These are phyloP conservation scores for Hippotragus niger DNA, from an alignment of 2,113 vertebrate species.

Conservation along the genomic window DNA sequence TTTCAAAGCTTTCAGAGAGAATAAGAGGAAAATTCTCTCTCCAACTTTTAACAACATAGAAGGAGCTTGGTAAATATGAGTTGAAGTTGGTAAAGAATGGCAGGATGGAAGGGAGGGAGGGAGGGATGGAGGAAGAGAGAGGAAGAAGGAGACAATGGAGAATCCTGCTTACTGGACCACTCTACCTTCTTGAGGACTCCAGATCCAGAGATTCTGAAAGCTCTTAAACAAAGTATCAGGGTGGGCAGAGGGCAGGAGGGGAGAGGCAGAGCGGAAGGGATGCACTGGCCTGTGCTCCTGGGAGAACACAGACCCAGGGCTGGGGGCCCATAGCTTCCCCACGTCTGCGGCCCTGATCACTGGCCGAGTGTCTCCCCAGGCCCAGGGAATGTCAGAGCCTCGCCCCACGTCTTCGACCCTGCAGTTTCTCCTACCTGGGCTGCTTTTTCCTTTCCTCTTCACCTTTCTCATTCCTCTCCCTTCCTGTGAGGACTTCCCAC, in stretches of 20 bases:
- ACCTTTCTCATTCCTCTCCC: background rate
- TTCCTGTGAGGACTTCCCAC: background rate
- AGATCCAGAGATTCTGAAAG: background rate
- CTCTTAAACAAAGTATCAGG: background rate
- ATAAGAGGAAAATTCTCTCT: background rate
- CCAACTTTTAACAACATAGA: background rate
- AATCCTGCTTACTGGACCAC: background rate
- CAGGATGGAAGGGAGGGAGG: too few relatives aligned
- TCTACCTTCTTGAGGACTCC: background rate
- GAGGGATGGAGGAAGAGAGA: background rate
- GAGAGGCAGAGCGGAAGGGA: too few relatives aligned
- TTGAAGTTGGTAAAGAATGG: background rate
- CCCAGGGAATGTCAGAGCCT: background rate
- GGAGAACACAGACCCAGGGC: background rate
- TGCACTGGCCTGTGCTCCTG: background rate
- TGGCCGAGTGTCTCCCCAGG: background rate
- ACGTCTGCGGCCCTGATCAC: background rate
- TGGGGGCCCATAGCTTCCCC: background rate
- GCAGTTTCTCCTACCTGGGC: background rate
- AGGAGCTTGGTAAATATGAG: background rate
- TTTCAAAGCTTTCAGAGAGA: background rate
- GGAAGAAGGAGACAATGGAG: background rate
- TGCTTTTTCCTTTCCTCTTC: background rate
- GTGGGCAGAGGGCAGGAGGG: background rate
- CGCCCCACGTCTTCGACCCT: accelerated